A percentile compares a stretch with the other conserved stretches of the same genome.
These are phyloP conservation scores for Syndactyla subalaris DNA, from an alignment of 2,797 vertebrate species.

Conservation along the genomic window DNA sequence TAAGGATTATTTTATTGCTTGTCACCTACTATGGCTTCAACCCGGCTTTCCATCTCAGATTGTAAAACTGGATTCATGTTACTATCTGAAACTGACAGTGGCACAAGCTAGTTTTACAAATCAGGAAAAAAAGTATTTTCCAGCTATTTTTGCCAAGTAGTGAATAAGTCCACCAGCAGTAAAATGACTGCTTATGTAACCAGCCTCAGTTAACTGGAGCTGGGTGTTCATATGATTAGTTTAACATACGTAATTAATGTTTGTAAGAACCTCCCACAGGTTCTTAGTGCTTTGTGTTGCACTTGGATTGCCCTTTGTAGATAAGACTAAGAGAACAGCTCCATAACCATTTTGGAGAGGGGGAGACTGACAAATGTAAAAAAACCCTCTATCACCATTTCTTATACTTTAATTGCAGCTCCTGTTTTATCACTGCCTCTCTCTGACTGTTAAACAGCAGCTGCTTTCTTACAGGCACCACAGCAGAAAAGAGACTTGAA, in stretches of 20 bases:
- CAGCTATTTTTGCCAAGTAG: background rate
- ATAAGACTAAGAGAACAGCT: background rate
- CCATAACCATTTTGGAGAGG: background rate
- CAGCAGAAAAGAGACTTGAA: background rate
- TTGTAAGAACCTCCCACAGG: background rate
- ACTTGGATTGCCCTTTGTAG: background rate
- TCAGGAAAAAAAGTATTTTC: background rate
- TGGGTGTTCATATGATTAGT: background rate
- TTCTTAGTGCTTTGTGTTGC: background rate
- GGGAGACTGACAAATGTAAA: background rate
- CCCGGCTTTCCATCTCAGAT: background rate
- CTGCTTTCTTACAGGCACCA: background rate
- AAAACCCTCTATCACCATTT: background rate
- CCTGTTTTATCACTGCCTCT: background rate
- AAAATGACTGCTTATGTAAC: background rate
- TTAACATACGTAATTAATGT: conserved; percentile 29
- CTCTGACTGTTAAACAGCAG: background rate
- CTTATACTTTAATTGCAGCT: background rate
- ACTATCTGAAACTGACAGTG: background rate
- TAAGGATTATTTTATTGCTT: background rate
- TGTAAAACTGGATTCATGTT: background rate
- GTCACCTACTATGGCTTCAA: background rate
- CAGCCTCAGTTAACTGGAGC: background rate
- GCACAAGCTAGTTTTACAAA: background rate
- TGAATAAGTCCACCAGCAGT: background rate